Percentiles rank a stretch among this genome's conserved stretches.
Conservation (phyloP, 2,888 invertebrate species). For the Elegia similella region DNA sequence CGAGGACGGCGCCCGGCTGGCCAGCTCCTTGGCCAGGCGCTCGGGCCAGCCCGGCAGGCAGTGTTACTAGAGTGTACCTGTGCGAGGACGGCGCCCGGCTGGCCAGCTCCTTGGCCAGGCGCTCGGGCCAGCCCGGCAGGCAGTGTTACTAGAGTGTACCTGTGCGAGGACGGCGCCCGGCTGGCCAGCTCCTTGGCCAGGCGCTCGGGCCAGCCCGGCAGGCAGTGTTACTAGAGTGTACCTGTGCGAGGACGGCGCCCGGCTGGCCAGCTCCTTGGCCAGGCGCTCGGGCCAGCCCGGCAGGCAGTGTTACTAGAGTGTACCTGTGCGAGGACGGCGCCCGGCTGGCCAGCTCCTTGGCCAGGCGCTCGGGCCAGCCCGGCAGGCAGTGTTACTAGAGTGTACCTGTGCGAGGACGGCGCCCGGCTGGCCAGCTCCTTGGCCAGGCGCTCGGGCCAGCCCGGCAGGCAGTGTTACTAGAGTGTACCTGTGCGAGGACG, state of each 20-base stretch:
- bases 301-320: conserved; percentile 73
- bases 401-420: conserved; percentile 86
- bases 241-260: conserved; percentile 85
- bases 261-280: conserved; percentile 71
- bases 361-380: conserved; percentile 97
- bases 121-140: conserved; percentile 93
- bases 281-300: conserved; percentile 96
- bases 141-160: conserved; percentile 72
- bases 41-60: conserved; percentile 92
- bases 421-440: conserved; percentile 67
- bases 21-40: conserved; percentile 85
- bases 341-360: conserved; percentile 64
- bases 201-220: conserved; percentile 94
- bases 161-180: conserved; percentile 85
- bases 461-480: conserved; percentile 63
- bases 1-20: conserved; percentile 85
- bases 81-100: conserved; percentile 85
- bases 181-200: conserved; percentile 82
- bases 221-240: conserved; percentile 72
- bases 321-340: conserved; percentile 84
- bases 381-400: conserved; percentile 59
- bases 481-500: conserved; percentile 85
- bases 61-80: conserved; percentile 71
- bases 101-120: conserved; percentile 84
- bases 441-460: conserved; percentile 96